Percentiles rank a stretch among this genome's conserved stretches.
Evolutionary conservation across 2,113 vertebrate genomes (phyloP).

Genomic region (Eublepharis macularius): DNA sequence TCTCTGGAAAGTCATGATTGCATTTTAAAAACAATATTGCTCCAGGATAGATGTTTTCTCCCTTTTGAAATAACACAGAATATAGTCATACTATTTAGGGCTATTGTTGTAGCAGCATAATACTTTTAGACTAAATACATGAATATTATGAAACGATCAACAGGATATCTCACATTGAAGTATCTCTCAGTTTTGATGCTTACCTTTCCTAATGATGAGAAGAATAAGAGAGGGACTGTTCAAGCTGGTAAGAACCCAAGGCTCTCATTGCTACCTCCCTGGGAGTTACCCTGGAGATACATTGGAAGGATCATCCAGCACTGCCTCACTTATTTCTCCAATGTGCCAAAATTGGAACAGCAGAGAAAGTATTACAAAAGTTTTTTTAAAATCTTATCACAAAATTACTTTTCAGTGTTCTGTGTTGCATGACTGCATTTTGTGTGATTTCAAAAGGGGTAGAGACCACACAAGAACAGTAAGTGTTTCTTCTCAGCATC

Average conservation of each 20-base stretch:
- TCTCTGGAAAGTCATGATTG: too few relatives aligned
- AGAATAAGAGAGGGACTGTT: not conserved
- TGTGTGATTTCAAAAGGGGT: not conserved
- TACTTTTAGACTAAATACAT: not conserved
- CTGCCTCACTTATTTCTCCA: not conserved
- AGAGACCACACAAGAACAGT: conserved; percentile 24
- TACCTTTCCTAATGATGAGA: not conserved
- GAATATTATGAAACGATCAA: not conserved
- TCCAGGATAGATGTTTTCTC: too few relatives aligned
- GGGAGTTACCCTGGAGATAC: not conserved
- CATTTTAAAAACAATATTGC: too few relatives aligned
- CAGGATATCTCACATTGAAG: not conserved
- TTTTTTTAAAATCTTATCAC: not conserved
- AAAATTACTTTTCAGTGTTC: not conserved
- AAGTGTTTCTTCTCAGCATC: conserved; percentile 26
- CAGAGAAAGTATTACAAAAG: not conserved
- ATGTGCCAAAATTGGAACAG: not conserved
- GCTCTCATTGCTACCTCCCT: not conserved
- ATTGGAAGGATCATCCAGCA: not conserved
- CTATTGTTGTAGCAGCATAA: too few relatives aligned
- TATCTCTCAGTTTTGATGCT: not conserved
- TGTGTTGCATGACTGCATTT: not conserved
- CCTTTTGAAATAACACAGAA: too few relatives aligned
- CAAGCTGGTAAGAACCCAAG: not conserved
- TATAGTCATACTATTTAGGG: not conserved